phyloP scores from a whole-genome alignment of 2,113 vertebrate species.

The Sardina pilchardus region DNA sequence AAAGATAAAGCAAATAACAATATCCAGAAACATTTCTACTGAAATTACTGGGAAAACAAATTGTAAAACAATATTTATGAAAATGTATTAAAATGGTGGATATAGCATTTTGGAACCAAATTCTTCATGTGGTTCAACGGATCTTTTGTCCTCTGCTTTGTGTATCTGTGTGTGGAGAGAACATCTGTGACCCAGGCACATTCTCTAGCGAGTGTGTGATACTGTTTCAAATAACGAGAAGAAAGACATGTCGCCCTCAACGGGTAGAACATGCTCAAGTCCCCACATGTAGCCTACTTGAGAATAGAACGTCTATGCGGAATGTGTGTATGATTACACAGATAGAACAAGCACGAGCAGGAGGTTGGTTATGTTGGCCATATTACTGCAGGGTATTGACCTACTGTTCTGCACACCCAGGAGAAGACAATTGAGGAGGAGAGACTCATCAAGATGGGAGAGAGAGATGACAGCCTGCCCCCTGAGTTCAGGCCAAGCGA shows the following conservation, averaged over 20 bases:
- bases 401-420: conserved; percentile 42
- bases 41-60: too few relatives aligned
- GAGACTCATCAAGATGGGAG: conserved; percentile 67
- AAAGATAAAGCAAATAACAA: too few relatives aligned
- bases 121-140: too few relatives aligned
- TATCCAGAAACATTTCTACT: too few relatives aligned
- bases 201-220: background rate
- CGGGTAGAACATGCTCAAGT: background rate
- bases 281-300: background rate
- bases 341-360: too few relatives aligned
- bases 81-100: too few relatives aligned
- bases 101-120: too few relatives aligned
- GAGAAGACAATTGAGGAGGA: conserved; percentile 66
- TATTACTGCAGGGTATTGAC: background rate
- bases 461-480: conserved; percentile 71
- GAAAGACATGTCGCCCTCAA: background rate
- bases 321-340: too few relatives aligned
- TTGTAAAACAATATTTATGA: too few relatives aligned
- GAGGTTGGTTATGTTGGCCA: background rate
- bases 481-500: conserved; percentile 65
- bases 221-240: background rate
- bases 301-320: background rate
- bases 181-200: too few relatives aligned
- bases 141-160: too few relatives aligned
- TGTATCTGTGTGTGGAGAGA: too few relatives aligned